Evolutionary conservation across 2,888 invertebrate genomes (phyloP).

Genomic region (Globia sparganii): DNA sequence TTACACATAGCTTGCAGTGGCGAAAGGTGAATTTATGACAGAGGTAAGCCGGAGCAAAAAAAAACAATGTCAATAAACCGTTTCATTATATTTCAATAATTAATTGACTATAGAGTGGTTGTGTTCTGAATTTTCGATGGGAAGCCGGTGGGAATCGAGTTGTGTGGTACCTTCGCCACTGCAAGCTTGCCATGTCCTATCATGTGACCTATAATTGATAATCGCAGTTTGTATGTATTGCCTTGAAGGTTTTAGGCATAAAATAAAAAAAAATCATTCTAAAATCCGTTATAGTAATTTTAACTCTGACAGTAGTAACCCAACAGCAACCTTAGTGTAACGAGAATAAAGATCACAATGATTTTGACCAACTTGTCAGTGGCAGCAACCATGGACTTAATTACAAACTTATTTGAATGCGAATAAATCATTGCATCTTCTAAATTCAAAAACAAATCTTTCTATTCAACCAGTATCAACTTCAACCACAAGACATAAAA

Average conservation of each 20-base stretch:
- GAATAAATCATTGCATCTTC: background rate
- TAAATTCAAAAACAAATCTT: slow-evolving; percentile 9
- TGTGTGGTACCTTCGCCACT: no score
- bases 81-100: no score
- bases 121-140: no score
- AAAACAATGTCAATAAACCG: no score
- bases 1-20: no score
- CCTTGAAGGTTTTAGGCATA: background rate
- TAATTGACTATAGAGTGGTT: no score
- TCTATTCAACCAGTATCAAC: background rate
- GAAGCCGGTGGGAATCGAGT: no score
- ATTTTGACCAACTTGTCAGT: background rate
- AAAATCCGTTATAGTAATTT: background rate
- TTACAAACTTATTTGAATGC: background rate
- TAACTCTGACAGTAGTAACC: background rate
- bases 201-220: background rate
- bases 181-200: background rate
- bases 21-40: no score
- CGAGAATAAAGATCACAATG: background rate
- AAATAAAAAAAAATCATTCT: background rate
- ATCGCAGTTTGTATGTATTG: no score
- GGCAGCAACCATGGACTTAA: no score
- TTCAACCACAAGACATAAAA: slow-evolving; percentile 21
- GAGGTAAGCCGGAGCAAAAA: no score
- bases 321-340: background rate